These are phyloP conservation scores for Myotis davidii DNA, from an alignment of 2,113 vertebrate species.

Conservation along the genomic window DNA sequence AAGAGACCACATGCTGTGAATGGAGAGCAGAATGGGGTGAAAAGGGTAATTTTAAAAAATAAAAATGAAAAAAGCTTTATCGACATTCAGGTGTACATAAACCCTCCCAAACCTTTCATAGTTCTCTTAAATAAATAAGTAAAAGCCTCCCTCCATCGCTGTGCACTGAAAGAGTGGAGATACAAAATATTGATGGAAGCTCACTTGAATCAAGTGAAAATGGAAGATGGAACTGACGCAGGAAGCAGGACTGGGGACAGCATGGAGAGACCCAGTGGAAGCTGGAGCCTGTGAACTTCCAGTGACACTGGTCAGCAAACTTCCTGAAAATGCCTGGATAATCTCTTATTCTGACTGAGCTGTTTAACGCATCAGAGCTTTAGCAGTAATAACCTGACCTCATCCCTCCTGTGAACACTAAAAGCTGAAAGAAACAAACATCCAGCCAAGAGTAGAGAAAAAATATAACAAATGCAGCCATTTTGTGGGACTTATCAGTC, in stretches of 20 bases:
- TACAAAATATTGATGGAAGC: not conserved
- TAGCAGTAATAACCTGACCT: not conserved
- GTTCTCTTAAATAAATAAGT: not conserved
- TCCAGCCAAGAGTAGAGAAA: conserved; percentile 65
- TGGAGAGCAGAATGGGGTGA: not conserved
- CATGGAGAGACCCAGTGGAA: not conserved
- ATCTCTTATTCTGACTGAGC: not conserved
- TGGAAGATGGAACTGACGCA: not conserved
- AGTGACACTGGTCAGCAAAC: conserved; percentile 5
- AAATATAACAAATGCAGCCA: conserved; percentile 20
- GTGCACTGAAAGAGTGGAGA: not conserved
- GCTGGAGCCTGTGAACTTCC: not conserved
- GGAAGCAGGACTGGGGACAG: not conserved
- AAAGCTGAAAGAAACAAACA: conserved; percentile 66
- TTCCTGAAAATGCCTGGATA: conserved; percentile 34
- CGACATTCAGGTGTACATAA: not conserved
- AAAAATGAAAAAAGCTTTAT: not conserved
- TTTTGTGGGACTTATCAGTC: conserved; percentile 60
- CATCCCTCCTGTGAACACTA: not conserved
- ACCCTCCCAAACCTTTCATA: not conserved
- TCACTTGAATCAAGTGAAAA: not conserved
- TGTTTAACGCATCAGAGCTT: not conserved
- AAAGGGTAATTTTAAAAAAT: not conserved
- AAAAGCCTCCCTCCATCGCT: not conserved
- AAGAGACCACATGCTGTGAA: not conserved